Base-by-base conservation (phyloP, 2,888 invertebrate genomes). In the Acronicta aceris region DNA sequence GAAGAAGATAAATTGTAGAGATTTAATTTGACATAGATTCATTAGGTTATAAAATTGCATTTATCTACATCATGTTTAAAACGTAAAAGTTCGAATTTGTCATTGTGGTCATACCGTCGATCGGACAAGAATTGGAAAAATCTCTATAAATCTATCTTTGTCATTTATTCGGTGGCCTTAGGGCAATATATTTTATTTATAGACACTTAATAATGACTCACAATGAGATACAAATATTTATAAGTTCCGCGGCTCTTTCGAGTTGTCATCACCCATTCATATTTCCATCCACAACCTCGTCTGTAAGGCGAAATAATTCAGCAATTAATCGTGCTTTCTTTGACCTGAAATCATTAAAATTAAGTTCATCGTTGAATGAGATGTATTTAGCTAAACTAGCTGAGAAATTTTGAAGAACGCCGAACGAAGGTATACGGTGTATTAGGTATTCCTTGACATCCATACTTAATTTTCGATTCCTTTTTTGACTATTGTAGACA, bases 221-320 rank as follows among this genome's bases (percentile, higher is more conserved):
- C 59, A 21, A 62, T 56, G 49, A 38, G 38, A 36, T 60, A 47
- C 42, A 50, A 58, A 62, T 61, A 63, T 58, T 57, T 52, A 54
- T 70, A 42, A 57, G 51, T 21, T 48, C 36, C 33, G 43, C 46
- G 21, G 30, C 45, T 40, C 43, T 57, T 63, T 43, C 46, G 47
- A 55, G 42, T 46, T 59, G 71, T 65, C 76, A 68, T 53, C 56
- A 12, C 9, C 50, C 58, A 63, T 65, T 78, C 62, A 63, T 78
- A 68, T 60, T 53, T 68, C 71, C 50, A 47, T 75, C 60, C 5
- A 17, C 62, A 50, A 16, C n/a, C 33, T 21, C 16, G 9, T 43
- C 52, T 61, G 47, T 33, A 27, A 57, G n/a, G 43, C 17, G 15
- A 57, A 71, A 52, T 68, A 53, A 50, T 61, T 59, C 43, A 27